These are phyloP conservation scores for Anorthoa munda DNA, from an alignment of 2,888 invertebrate genomes.

Conservation along the genomic window DNA sequence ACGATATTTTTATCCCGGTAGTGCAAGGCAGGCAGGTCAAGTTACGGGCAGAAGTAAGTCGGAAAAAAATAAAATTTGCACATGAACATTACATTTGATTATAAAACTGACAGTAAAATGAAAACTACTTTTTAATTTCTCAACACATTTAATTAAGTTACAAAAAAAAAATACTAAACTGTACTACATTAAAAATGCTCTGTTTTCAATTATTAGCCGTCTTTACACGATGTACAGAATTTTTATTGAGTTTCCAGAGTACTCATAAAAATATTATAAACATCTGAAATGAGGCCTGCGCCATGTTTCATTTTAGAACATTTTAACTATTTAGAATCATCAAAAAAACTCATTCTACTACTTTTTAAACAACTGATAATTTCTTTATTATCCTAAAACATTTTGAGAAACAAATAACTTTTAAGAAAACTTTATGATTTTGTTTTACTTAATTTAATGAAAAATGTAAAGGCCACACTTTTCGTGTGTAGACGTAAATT, in stretches of 20 bases:
- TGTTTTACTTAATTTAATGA: slow-evolving; percentile 3
- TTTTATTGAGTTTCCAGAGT: slow-evolving; percentile 14
- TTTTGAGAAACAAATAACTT: slow-evolving; percentile 8
- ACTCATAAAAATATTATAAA: slow-evolving; percentile 22
- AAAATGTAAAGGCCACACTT: not conserved
- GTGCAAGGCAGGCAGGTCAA: no score
- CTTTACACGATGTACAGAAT: not conserved
- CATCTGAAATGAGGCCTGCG: slow-evolving; percentile 1
- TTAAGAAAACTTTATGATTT: not conserved
- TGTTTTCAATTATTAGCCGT: not conserved
- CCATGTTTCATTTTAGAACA: slow-evolving; percentile 24
- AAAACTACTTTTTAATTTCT: not conserved
- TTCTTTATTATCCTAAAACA: slow-evolving; percentile 33
- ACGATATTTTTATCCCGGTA: no score
- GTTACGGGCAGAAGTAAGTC: no score
- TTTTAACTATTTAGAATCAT: not conserved
- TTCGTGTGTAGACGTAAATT: slow-evolving; percentile 7
- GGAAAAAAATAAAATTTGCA: no score
- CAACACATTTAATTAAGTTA: not conserved
- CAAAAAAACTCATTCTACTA: slow-evolving; percentile 10
- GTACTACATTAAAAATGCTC: not conserved
- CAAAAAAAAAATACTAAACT: no score
- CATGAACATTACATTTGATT: no score
- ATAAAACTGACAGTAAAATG: no score
- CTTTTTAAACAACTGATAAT: slow-evolving; percentile 30